Evolutionary conservation across 1,140 invertebrate species (phyloP).

Genomic region (Hirudo medicinalis): DNA sequence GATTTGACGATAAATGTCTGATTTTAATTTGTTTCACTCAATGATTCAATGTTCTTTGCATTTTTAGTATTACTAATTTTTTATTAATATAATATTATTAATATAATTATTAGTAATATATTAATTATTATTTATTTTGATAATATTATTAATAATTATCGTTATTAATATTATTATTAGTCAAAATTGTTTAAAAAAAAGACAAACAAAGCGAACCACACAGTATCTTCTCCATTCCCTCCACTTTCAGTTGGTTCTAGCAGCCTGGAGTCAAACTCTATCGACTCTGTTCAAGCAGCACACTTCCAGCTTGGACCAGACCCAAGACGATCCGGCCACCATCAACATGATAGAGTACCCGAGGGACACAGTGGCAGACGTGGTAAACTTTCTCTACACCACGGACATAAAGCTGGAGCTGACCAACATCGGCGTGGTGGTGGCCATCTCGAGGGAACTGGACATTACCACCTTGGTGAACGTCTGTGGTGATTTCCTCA

Average conservation of each 20-base stretch:
- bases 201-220: background rate
- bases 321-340: constrained; percentile 8
- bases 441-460: constrained; percentile 18
- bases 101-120: background rate
- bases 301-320: background rate
- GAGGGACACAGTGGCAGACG: constrained; percentile 17
- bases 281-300: constrained; percentile 19
- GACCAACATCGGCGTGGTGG: constrained; percentile 19
- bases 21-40: too few relatives aligned
- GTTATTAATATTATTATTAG: background rate
- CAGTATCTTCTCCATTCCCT: background rate
- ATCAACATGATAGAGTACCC: constrained; percentile 22
- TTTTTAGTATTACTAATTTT: background rate
- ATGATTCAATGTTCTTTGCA: too few relatives aligned
- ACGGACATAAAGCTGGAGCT: constrained; percentile 22
- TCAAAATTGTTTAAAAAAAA: background rate
- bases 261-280: constrained; percentile 21
- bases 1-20: too few relatives aligned
- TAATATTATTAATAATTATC: background rate
- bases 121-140: background rate
- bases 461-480: constrained; percentile 17
- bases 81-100: background rate
- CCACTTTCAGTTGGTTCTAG: constrained; percentile 9
- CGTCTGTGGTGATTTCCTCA: constrained; percentile 19
- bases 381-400: constrained; percentile 24